Evolutionary conservation across 2,797 vertebrate genomes (phyloP).

Genomic region (Champsocephalus esox): DNA sequence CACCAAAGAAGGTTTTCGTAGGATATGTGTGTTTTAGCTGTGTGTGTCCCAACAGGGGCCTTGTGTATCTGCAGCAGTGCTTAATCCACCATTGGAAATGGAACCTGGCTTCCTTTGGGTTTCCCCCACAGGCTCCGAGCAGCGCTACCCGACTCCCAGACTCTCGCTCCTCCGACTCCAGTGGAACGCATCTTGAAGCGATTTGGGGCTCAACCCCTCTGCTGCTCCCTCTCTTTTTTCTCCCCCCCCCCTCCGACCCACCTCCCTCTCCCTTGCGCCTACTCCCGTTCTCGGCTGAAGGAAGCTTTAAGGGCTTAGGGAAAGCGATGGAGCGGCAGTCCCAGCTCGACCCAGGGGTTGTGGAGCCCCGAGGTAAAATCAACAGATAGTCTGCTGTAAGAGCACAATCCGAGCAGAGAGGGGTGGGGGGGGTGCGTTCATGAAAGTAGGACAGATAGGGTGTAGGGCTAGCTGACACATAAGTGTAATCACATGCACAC

Average conservation of each 20-base stretch:
- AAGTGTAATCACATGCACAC: slow-evolving; percentile 30
- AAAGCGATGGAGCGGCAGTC: slow-evolving; percentile 76
- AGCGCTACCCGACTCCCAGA: slow-evolving; percentile 59
- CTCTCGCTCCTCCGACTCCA: slow-evolving; percentile 61
- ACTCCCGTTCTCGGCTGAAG: slow-evolving; percentile 43
- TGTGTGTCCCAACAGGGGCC: slow-evolving; percentile 47
- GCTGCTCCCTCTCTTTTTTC: slow-evolving; percentile 33
- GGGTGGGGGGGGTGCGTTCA: slow-evolving; percentile 21
- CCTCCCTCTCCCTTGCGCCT: slow-evolving; percentile 24
- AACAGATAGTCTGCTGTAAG: slow-evolving; percentile 68
- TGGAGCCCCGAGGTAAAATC: slow-evolving; percentile 78
- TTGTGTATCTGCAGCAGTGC: slow-evolving; percentile 61
- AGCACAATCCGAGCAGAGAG: slow-evolving; percentile 28
- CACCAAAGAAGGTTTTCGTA: slow-evolving; percentile 23
- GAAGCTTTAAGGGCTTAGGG: slow-evolving; percentile 75
- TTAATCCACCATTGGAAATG: slow-evolving; percentile 75
- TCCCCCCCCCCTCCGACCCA: slow-evolving; percentile 1
- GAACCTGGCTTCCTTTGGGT: slow-evolving; percentile 72
- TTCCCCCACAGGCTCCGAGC: slow-evolving; percentile 66
- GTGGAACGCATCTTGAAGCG: slow-evolving; percentile 81
- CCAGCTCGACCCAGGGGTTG: slow-evolving; percentile 68
- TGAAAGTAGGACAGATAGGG: slow-evolving; percentile 61
- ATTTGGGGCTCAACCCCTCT: slow-evolving; percentile 76
- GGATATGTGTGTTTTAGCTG: slow-evolving; percentile 49
- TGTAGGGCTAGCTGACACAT: slow-evolving; percentile 44